Evolutionary conservation across 2,113 vertebrate genomes (phyloP), one percentile per base, ranked within the genome.

Genomic region (Ophiodon elongatus): DNA sequence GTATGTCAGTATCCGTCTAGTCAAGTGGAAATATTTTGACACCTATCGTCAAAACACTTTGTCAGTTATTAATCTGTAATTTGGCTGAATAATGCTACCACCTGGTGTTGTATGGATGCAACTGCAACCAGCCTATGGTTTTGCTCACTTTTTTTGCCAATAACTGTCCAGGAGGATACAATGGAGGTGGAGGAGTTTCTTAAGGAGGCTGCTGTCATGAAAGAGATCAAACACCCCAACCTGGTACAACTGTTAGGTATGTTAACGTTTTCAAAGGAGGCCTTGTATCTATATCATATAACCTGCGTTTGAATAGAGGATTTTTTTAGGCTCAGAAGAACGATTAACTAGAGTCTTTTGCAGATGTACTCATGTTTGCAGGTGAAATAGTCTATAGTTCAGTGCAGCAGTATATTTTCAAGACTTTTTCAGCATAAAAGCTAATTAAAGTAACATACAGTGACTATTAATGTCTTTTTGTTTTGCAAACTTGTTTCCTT

Each of bases 101-200:
- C 80, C 93, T 92, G 74, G 69, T 94, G 89, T 25, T 54, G 2
- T 2, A 1, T 17, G 29, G 25, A 14, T 64, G 85, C 25, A 93
- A 88, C 86, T 92, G 73, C 92, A 91, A 19, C 25, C 33, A 27
- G 14, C 1, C 1, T 35, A 4, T 69, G 9, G 0, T 19, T 74
- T 37, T 45, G 11, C 60, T 77, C 35, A 50, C n/a, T n/a, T 31
- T n/a, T n/a, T n/a, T 63, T 41, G 23, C 59, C 63, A 88, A 39
- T 21, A 25, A 25, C 39, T 66, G 59, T 84, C n/a, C 92, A 99
- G 98, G 98, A 99, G 91, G 98, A 99, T 88, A 99, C 98, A 1
- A 99, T 99, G 98, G 98, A 99, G 90, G 98, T 99, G 79, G 98
- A 99, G 85, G 98, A 99, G 94, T 99, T 99, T 93, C 91, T 99